These are phyloP conservation scores for Hiodon tergisus DNA, from an alignment of 2,113 vertebrate genomes.

Conservation along the genomic window DNA sequence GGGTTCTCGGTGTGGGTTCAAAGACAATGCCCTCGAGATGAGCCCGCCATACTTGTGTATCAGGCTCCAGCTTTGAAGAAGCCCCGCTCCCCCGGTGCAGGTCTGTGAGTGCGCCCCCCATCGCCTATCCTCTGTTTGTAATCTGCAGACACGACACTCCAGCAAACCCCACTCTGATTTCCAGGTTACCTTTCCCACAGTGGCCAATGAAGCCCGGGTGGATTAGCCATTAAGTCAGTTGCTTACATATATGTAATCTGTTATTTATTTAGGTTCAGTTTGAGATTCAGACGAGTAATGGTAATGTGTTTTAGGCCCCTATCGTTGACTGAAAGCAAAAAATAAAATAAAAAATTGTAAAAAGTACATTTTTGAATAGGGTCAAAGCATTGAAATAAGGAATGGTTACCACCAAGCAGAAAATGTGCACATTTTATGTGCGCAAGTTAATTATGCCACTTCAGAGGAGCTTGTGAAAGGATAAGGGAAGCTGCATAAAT, in stretches of 20 bases:
- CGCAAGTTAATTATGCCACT: constrained; percentile 99
- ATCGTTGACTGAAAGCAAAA: constrained; percentile 56
- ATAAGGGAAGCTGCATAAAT: constrained; percentile 99
- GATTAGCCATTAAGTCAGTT: too few species aligned
- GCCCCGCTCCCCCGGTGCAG: too few species aligned
- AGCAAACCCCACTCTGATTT: too few species aligned
- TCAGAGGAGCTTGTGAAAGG: constrained; percentile 98
- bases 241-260: constrained; percentile 10
- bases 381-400: constrained; percentile 84
- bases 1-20: too few species aligned
- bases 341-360: constrained; percentile 60
- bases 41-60: too few species aligned
- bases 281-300: constrained; percentile 26
- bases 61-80: too few species aligned
- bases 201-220: too few species aligned
- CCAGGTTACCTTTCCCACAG: too few species aligned
- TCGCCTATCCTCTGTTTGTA: too few species aligned
- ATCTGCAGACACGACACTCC: too few species aligned
- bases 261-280: constrained; percentile 34
- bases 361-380: constrained; percentile 80
- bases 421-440: constrained; percentile 99
- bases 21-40: too few species aligned
- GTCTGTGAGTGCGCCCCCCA: too few species aligned
- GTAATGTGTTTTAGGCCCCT: constrained; percentile 40
- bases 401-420: constrained; percentile 95